Conservation (phyloP, 2,113 vertebrate genomes). For the Brachyistius frenatus region DNA sequence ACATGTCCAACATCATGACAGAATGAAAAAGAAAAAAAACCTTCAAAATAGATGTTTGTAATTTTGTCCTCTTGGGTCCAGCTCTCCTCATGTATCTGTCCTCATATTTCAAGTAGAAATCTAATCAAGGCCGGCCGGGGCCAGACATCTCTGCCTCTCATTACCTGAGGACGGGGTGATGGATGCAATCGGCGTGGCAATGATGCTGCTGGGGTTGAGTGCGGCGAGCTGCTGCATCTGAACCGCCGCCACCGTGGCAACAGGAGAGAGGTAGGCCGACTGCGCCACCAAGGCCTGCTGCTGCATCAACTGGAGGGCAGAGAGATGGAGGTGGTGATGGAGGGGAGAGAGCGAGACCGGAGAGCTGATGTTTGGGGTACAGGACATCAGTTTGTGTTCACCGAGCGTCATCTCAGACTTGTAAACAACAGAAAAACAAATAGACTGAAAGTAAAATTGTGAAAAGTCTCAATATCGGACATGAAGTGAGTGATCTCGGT, state of each 20-base stretch:
- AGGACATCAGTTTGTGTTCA: neutral
- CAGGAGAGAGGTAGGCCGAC: constrained; percentile 95
- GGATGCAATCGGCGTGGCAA: constrained; percentile 91
- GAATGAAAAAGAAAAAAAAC: neutral
- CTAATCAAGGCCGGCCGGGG: constrained; percentile 57
- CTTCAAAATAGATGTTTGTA: constrained; percentile 49
- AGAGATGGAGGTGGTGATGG: neutral
- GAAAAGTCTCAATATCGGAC: constrained; percentile 2
- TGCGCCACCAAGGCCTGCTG: constrained; percentile 97
- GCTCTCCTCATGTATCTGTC: constrained; percentile 57
- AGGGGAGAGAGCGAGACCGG: neutral
- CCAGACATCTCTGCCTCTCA: constrained; percentile 59
- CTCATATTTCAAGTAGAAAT: constrained; percentile 76
- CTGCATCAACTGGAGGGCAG: constrained; percentile 90
- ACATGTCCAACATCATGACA: constrained; percentile 8
- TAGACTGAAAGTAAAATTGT: neutral
- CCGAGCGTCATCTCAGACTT: constrained; percentile 8
- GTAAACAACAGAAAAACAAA: constrained; percentile 1
- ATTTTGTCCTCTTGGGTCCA: constrained; percentile 51
- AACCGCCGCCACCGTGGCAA: constrained; percentile 93
- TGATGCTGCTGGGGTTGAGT: constrained; percentile 93
- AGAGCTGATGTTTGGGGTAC: neutral
- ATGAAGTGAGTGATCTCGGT: constrained; percentile 2
- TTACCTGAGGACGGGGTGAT: constrained; percentile 95
- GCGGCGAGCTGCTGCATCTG: constrained; percentile 97